These are phyloP conservation scores for Etheostoma nigrum DNA, from an alignment of 2,797 vertebrate genomes.

Conservation along the genomic window DNA sequence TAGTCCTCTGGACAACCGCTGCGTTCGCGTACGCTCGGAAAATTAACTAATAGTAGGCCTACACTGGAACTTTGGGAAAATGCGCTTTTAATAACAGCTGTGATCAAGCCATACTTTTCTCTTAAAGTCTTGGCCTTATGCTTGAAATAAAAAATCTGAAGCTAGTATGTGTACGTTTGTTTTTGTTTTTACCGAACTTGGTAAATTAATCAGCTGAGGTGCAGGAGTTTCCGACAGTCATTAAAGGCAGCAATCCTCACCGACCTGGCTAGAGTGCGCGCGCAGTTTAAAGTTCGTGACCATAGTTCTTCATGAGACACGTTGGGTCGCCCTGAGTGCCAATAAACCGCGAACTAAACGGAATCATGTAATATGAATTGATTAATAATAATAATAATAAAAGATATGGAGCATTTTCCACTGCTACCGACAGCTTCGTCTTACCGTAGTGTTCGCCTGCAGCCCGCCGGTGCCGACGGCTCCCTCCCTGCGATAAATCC, in stretches of 20 bases:
- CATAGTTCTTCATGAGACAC: background rate
- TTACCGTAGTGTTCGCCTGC: constrained; percentile 30
- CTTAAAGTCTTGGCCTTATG: background rate
- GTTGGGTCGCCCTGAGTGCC: background rate
- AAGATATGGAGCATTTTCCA: background rate
- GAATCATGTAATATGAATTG: background rate
- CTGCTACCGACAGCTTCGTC: background rate
- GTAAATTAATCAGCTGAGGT: background rate
- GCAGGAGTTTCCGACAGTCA: background rate
- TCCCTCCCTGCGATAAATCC: constrained; percentile 75
- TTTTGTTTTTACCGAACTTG: background rate
- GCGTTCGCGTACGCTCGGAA: constrained; percentile 33
- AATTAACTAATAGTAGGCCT: background rate
- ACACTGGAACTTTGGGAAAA: background rate
- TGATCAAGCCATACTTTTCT: background rate
- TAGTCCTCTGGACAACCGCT: constrained; percentile 4
- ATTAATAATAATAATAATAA: too few species aligned
- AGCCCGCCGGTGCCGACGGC: constrained; percentile 44
- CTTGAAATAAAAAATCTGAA: background rate
- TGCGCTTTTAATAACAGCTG: background rate
- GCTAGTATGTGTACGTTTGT: background rate
- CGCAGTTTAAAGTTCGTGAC: constrained; percentile 58
- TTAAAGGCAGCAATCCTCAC: constrained; percentile 56
- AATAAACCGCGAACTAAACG: background rate
- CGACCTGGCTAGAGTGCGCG: constrained; percentile 41